phyloP scores from a whole-genome alignment of 2,888 invertebrate species.

The Cheilosia grossa region DNA sequence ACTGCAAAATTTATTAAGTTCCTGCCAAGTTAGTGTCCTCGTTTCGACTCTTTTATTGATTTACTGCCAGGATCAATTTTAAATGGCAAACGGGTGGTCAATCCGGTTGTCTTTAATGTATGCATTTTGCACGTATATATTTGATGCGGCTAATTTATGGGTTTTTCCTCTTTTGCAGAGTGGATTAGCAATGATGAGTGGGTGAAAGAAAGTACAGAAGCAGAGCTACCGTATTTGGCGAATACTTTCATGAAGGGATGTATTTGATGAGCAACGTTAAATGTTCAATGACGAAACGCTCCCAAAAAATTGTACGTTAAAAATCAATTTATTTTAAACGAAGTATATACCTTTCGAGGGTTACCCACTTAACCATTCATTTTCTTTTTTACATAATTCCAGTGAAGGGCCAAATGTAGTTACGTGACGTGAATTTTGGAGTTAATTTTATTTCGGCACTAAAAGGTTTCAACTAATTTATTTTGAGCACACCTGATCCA shows the following conservation, averaged over 20 bases:
- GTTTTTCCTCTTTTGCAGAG: conserved; percentile 6
- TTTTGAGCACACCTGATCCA: conserved; percentile 6
- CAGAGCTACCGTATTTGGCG: conserved; percentile 30
- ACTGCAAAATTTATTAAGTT: conserved; percentile 51
- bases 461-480: conserved; percentile 4
- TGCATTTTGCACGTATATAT: conserved; percentile 28
- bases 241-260: conserved; percentile 39
- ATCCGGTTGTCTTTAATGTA: conserved; percentile 40
- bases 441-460: not conserved
- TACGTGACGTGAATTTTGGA: conserved; percentile 21
- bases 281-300: not conserved
- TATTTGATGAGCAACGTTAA: conserved; percentile 40
- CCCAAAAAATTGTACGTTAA: conserved; percentile 8
- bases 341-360: not conserved
- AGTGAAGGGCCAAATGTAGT: not conserved
- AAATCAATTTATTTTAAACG: conserved; percentile 30
- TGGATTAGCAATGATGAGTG: conserved; percentile 1
- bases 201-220: conserved; percentile 10
- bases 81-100: conserved; percentile 15
- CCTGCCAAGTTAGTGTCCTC: conserved; percentile 54
- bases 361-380: not conserved
- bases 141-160: conserved; percentile 42
- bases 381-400: not conserved
- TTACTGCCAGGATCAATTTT: conserved; percentile 52
- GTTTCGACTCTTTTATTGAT: conserved; percentile 66